Evolutionary conservation across 2,888 invertebrate genomes (phyloP), one percentile per base, ranked within the genome.

Genomic region (Acronicta aceris): DNA sequence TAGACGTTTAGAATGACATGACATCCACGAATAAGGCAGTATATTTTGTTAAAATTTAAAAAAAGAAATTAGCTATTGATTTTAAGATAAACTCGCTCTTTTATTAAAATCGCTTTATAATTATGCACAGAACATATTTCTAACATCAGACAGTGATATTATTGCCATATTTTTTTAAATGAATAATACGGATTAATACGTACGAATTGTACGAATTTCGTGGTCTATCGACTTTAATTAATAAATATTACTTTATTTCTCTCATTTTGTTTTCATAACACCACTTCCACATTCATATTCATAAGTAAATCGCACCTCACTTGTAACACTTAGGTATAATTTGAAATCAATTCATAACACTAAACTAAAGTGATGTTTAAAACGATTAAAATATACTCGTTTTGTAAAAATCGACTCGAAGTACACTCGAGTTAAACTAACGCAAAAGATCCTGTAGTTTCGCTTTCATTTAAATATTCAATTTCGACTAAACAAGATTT

Each of bases 1-100:
- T 76, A 74, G 66, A 74, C 76, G 61, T 72, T 78, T 70, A 76
- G 74, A 76, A 82, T 78, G 81, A 73, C 69, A 27, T 81, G 81
- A 81, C 76, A 74, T 79, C 69, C 79, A 84, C 74, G 81, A 82
- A 81, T 87, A 88, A 87, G 87, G 87, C 88, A 88, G 87, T 86
- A 85, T 76, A 78, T 76, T 76, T 78, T 78, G 74, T 81, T 71
- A 61, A 74, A 70, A 74, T 71, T 76, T 33, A 75, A 67, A 65
- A 80, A 83, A 78, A 69, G 61, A 71, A 78, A 67, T 71, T 70
- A 50, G 63, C 72, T 71, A 71, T 77, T 61, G 73, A 65, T 68
- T 74, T 65, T 56, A 67, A 47, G 54, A 59, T 67, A 75, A 72
- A 76, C 38, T 71, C 62, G 51, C 47, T 66, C 65, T 74, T 71